Evolutionary conservation across 2,888 invertebrate genomes (phyloP), one percentile per base, ranked within the genome.

Genomic region (Lasius platythorax): DNA sequence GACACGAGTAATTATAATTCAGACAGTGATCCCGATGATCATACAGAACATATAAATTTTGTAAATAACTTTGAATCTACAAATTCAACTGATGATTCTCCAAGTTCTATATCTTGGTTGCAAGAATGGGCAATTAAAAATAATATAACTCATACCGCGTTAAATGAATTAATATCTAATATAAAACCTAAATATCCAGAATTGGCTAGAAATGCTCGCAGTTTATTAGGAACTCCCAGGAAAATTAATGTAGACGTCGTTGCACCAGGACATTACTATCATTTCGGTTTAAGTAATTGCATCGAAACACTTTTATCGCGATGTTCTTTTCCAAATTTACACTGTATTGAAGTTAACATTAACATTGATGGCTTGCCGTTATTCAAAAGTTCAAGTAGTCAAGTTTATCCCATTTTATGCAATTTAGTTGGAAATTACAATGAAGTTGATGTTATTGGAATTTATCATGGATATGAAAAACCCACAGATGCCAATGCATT

Each of bases 401-500:
- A 70, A 68, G 33, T 70, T 50, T 53, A 37, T 53, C 18, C 53
- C 0, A 68, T 70, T 56, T 56, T 37, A 56, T 70, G 70, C 12
- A 70, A 70, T 70, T 70, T 70, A 56, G 15, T 70, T 56, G 37
- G 18, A 33, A 56, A 70, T 70, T 70, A 37, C 23, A 70, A 37
- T 23, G 11, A 70, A 70, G 70, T 70, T 6, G 2, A 56, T 33
- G 15, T 70, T 33, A 6, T 70, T 70, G 53, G 37, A 53, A 70
- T 70, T n/a, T 70, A 70, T 53, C 5, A 56, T 37, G 70, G 70
- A n/a, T 18, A 37, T 56, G 53, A 70, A 56, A 70, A 70, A 1
- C 56, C 56, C 3, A 4, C 72, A 15, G 15, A 37, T 37, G 72
- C n/a, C 4, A 72, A 72, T 33, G 12, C 56, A 12, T 72, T 72